Percentiles rank a stretch among this genome's conserved stretches.
These are phyloP conservation scores for Nilaparvata lugens DNA, from an alignment of 1,140 invertebrate species.

Conservation along the genomic window DNA sequence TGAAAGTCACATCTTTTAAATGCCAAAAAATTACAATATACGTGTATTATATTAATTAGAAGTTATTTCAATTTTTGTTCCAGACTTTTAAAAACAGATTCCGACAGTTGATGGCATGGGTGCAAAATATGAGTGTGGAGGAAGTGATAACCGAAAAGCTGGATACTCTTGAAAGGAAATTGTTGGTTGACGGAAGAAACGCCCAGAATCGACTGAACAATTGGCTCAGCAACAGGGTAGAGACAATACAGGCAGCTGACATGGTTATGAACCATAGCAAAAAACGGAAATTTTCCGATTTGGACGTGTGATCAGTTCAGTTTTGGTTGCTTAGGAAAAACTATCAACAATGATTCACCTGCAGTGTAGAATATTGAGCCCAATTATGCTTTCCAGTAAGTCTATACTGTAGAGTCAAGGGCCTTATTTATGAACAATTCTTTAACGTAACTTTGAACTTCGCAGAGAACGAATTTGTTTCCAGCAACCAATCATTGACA, in stretches of 20 bases:
- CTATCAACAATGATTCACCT: too few species aligned
- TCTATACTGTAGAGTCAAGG: too few species aligned
- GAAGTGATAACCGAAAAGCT: slow-evolving; percentile 35
- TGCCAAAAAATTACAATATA: too few species aligned
- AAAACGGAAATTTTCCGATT: slow-evolving; percentile 41
- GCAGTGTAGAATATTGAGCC: too few species aligned
- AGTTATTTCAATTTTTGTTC: slow-evolving; percentile 11
- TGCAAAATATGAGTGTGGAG: slow-evolving; percentile 41
- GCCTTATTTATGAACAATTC: too few species aligned
- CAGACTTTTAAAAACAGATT: slow-evolving; percentile 41
- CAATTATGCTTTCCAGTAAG: too few species aligned
- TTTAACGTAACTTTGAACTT: too few species aligned
- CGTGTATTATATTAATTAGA: too few species aligned
- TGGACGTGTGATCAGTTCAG: slow-evolving; percentile 6
- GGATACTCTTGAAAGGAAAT: slow-evolving; percentile 41
- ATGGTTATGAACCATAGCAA: slow-evolving; percentile 41
- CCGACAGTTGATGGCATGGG: slow-evolving; percentile 42
- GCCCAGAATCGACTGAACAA: slow-evolving; percentile 38
- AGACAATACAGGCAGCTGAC: slow-evolving; percentile 40
- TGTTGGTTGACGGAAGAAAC: slow-evolving; percentile 41
- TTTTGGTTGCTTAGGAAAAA: too few species aligned
- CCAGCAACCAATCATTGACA: too few species aligned
- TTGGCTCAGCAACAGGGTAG: slow-evolving; percentile 41
- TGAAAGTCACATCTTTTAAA: too few species aligned
- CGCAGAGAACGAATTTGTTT: too few species aligned